phyloP scores from a whole-genome alignment of 2,888 invertebrate genomes.

The Falcaria lacertinaria region DNA sequence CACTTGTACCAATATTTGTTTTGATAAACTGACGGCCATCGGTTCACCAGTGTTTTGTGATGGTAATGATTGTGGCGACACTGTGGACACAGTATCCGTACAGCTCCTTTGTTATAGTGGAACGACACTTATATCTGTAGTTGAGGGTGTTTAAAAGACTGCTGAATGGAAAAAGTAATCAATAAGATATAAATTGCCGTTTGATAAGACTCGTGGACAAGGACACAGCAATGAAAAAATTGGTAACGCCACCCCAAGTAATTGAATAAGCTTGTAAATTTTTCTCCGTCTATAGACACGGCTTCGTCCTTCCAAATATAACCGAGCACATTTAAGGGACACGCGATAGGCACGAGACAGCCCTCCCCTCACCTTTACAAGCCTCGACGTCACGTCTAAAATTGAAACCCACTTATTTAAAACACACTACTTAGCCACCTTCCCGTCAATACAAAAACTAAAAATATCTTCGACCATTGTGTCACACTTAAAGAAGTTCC shows the following conservation, averaged over 20 bases:
- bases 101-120: slow-evolving; percentile 3
- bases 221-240: neutral
- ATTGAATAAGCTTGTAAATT: slow-evolving; percentile 4
- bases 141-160: neutral
- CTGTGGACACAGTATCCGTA: slow-evolving; percentile 47
- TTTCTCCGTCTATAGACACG: slow-evolving; percentile 10
- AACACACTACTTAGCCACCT: slow-evolving; percentile 77
- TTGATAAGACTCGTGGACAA: neutral
- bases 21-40: slow-evolving; percentile 72
- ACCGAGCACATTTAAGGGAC: slow-evolving; percentile 49
- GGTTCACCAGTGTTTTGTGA: slow-evolving; percentile 63
- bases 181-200: neutral
- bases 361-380: slow-evolving; percentile 68
- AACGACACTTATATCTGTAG: slow-evolving; percentile 3
- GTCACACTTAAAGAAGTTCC: slow-evolving; percentile 75
- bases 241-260: neutral
- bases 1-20: slow-evolving; percentile 77
- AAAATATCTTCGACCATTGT: slow-evolving; percentile 75
- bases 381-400: slow-evolving; percentile 72
- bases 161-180: neutral
- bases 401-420: slow-evolving; percentile 77
- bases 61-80: slow-evolving; percentile 62
- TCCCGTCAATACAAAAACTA: slow-evolving; percentile 75
- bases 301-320: slow-evolving; percentile 40
- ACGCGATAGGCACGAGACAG: slow-evolving; percentile 69